Percentiles rank a stretch among this genome's conserved stretches.
phyloP scores from a whole-genome alignment of 1,140 invertebrate species.

The Chrysopa pallens region DNA sequence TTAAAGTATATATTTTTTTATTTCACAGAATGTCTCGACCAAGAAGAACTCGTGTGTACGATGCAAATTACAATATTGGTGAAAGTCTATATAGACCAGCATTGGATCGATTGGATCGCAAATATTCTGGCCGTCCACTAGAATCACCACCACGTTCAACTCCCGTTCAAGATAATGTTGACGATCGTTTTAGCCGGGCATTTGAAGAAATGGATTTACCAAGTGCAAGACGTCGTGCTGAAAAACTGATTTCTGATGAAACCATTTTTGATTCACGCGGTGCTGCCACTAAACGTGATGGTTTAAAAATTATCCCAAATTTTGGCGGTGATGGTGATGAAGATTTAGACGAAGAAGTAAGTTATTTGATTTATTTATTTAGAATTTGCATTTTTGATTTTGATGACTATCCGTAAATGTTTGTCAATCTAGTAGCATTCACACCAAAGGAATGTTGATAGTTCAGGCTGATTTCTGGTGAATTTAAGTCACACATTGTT shows the following conservation, averaged over 20 bases:
- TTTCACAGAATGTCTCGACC: conserved; percentile 27
- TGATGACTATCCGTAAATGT: no score
- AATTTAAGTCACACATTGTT: no score
- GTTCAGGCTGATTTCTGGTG: neutral
- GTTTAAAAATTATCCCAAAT: conserved; percentile 7
- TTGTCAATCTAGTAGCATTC: no score
- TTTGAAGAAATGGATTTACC: conserved; percentile 27
- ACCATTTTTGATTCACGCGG: conserved; percentile 17
- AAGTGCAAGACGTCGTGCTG: conserved; percentile 14
- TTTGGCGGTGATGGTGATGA: conserved; percentile 14
- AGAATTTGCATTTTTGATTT: no score
- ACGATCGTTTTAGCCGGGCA: conserved; percentile 28
- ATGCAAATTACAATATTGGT: conserved; percentile 63
- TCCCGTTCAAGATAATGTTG: conserved; percentile 19
- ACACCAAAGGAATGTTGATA: no score
- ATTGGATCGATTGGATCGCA: conserved; percentile 51
- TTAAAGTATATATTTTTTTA: neutral
- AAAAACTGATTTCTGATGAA: conserved; percentile 16
- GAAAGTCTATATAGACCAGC: conserved; percentile 59
- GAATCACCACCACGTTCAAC: conserved; percentile 22
- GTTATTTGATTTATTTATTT: no score
- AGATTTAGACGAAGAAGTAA: conserved; percentile 19
- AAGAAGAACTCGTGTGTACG: conserved; percentile 52
- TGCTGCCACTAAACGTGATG: neutral
- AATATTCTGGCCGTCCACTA: conserved; percentile 32